Base-by-base conservation (phyloP, 92 coral and sea anemone genomes). In the Paragorgia papillata region DNA sequence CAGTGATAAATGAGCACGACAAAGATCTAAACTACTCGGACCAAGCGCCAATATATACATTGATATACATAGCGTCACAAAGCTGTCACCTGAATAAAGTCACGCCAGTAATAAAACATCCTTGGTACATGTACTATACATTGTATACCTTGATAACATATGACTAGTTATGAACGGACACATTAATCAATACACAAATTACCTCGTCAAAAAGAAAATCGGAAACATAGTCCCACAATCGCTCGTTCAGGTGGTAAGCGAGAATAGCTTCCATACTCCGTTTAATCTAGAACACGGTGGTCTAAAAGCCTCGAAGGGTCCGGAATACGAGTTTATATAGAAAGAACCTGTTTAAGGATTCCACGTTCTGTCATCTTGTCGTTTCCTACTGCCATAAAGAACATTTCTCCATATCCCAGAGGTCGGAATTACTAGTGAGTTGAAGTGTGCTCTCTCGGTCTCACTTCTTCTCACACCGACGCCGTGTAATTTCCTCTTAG, bases 151-250 rank as follows among this genome's bases (percentile, higher is more conserved):
- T 7, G 5, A 37, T 37, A 5, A 4, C 43, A 37, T 12, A 37
- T 37, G 2, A 15, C 53, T 46, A 46, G n/a, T n/a, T 46, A 46
- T n/a, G 15, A 46, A 7, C n/a, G 2, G 9, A 56, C 3, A 22
- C 14, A 29, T 21, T 26, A 4, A 2, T 5, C 28, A 46, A 10
- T 9, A 10, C 31, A 9, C 22, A 2, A 30, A 28, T n/a, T 71
- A 71, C 78, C 78, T 71, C 78, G 28, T 71, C 78, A n/a, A 71
- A 71, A 13, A 71, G 57, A 25, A 71, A 71, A 22, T 71, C 78
- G 7, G 78, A 71, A 20, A 71, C 24, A 25, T 55, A 71, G 35
- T 53, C 78, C 78, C 78, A 71, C 13, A 71, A 43, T 9, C 78
- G 18, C 13, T 71, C 78, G 50, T 71, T 71, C 50, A 71, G 49